Conservation (phyloP, 2,113 vertebrate species). For the Neofelis nebulosa region DNA sequence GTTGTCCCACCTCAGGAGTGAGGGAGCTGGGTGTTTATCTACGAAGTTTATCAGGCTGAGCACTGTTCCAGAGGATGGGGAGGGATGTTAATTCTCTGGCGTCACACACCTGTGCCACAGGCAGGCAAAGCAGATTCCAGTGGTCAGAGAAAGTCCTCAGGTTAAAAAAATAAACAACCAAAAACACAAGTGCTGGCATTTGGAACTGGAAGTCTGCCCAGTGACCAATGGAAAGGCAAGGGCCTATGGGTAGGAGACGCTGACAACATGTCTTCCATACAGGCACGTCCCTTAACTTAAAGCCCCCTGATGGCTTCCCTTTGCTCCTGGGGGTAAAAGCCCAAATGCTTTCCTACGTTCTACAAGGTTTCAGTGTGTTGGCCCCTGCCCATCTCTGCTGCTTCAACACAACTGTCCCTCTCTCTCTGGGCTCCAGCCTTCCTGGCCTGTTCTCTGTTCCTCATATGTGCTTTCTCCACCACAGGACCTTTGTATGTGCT, state of each 20-base stretch:
- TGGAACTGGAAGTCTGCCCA: background rate
- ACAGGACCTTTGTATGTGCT: background rate
- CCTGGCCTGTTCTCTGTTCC: background rate
- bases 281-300: background rate
- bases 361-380: background rate
- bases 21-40: background rate
- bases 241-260: background rate
- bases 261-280: background rate
- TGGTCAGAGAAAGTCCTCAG: background rate
- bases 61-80: background rate
- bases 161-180: background rate
- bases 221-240: background rate
- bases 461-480: background rate
- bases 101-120: background rate
- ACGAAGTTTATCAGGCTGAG: background rate
- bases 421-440: background rate
- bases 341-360: background rate
- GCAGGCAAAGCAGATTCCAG: background rate
- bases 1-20: background rate
- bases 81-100: background rate
- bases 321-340: background rate
- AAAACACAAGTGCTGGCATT: background rate
- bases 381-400: background rate
- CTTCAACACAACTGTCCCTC: background rate
- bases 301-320: background rate